Evolutionary conservation across 2,113 vertebrate genomes (phyloP).

Genomic region (Nipponia nippon): DNA sequence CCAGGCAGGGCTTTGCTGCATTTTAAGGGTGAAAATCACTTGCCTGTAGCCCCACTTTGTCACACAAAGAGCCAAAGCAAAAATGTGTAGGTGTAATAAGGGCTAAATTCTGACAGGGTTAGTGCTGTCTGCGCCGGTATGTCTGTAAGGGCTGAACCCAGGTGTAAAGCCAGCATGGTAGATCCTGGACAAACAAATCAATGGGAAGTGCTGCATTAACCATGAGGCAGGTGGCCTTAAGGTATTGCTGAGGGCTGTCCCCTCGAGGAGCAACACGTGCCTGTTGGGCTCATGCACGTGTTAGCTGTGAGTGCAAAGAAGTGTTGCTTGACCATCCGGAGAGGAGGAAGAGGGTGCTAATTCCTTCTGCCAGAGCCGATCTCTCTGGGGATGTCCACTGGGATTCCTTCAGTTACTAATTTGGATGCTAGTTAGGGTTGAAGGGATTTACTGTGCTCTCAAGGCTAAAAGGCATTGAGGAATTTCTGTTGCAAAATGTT

Average conservation of each 20-base stretch:
- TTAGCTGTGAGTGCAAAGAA: not conserved
- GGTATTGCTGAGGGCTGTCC: not conserved
- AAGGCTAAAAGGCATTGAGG: not conserved
- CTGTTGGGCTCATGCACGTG: not conserved
- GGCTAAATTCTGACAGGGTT: not conserved
- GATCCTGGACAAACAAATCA: not conserved
- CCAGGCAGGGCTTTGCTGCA: not conserved
- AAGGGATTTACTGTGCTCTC: conserved; percentile 11
- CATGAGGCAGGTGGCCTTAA: not conserved
- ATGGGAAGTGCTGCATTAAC: not conserved
- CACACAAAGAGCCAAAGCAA: not conserved
- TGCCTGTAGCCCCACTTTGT: not conserved
- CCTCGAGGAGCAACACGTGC: rapidly evolving
- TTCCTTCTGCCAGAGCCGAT: not conserved
- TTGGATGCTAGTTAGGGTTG: not conserved
- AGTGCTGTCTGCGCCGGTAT: not conserved
- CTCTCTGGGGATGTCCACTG: not conserved
- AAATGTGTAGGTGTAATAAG: not conserved
- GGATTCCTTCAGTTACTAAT: not conserved
- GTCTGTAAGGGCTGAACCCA: not conserved
- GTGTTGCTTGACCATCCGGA: not conserved
- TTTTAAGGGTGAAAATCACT: not conserved
- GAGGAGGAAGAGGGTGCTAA: not conserved
- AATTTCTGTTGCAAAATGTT: not conserved
- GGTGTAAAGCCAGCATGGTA: not conserved